Base-by-base conservation (phyloP, 2,888 invertebrate genomes). In the Parnassius smintheus region DNA sequence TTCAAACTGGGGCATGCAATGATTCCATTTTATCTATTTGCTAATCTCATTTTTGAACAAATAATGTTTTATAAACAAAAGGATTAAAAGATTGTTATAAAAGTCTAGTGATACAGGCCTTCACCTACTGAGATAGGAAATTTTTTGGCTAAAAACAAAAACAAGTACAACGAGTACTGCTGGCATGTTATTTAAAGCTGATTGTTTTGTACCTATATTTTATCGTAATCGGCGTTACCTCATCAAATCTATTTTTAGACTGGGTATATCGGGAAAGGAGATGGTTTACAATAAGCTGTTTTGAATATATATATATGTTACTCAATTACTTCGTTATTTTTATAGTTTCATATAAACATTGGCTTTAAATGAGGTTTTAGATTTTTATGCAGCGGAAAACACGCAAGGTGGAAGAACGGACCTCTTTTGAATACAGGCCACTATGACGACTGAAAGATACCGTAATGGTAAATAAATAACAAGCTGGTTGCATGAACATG, bases 101-200 rank as follows among this genome's bases (percentile, higher is more conserved):
- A 52, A 56, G 59, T 51, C 50, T 63, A 18, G 53, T 44, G 63
- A 63, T 65, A 58, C 64, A 54, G 69, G 65, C 76, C 78, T 79
- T 79, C 70, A 76, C 79, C 78, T 62, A 77, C 66, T 70, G 67
- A 65, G 76, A 78, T 76, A 78, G 71, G 50, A 58, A n/a, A 48
- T n/a, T 13, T 13, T 48, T 46, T 46, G 56, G 48, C 42, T 25
- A 18, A 45, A 59, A 59, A 41, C 18, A 60, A 49, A 13, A 49
- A 13, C 35, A 35, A 35, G 35, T n/a, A 13, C 9, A 13, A 46
- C 2, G 11, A 46, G 1, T 13, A 9, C 49, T 49, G 9, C 4
- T 0, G 9, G 3, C 18, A 22, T 46, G 48, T 56, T 35, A 41
- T 49, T 7, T 44, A 49, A 55, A 59, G 2, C 10, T 18, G 22